phyloP scores from a whole-genome alignment of 2,797 vertebrate species.

The Pagetopsis macropterus region DNA sequence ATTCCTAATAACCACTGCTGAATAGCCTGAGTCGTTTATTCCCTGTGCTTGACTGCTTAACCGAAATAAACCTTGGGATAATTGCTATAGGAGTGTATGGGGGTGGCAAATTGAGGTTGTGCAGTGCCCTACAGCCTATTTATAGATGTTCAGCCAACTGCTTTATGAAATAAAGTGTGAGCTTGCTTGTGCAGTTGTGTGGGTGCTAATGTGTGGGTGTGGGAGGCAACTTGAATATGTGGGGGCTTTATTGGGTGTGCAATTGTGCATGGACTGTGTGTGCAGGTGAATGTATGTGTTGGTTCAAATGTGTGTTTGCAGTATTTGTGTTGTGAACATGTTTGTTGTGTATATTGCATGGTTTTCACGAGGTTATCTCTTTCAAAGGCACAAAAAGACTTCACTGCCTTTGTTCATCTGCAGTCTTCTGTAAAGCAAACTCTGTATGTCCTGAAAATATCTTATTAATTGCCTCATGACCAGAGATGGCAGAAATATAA shows the following conservation, averaged over 20 bases:
- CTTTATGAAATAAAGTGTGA: slow-evolving; percentile 79
- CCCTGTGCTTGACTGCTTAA: slow-evolving; percentile 83
- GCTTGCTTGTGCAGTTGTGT: slow-evolving; percentile 69
- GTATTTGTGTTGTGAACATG: slow-evolving; percentile 12
- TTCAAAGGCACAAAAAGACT: slow-evolving; percentile 46
- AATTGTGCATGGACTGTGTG: slow-evolving; percentile 3
- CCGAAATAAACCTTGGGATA: slow-evolving; percentile 86
- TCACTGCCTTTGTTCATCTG: slow-evolving; percentile 51
- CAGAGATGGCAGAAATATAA: no score
- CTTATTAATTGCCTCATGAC: slow-evolving; percentile 25
- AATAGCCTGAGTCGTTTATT: slow-evolving; percentile 81
- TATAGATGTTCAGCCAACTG: slow-evolving; percentile 84
- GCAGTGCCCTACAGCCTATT: slow-evolving; percentile 85
- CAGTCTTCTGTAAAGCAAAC: slow-evolving; percentile 38
- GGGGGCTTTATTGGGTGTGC: slow-evolving; percentile 42
- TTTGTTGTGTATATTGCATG: neutral
- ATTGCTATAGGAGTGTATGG: slow-evolving; percentile 85
- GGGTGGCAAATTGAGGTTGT: slow-evolving; percentile 85
- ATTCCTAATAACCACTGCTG: slow-evolving; percentile 79
- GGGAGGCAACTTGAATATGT: slow-evolving; percentile 45
- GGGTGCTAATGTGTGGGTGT: slow-evolving; percentile 42
- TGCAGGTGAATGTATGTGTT: slow-evolving; percentile 12
- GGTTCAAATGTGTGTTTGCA: slow-evolving; percentile 12
- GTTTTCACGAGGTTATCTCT: slow-evolving; percentile 64
- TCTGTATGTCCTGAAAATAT: slow-evolving; percentile 28